Base-by-base conservation (phyloP, 1,140 invertebrate genomes). In the Calephelis nemesis region DNA sequence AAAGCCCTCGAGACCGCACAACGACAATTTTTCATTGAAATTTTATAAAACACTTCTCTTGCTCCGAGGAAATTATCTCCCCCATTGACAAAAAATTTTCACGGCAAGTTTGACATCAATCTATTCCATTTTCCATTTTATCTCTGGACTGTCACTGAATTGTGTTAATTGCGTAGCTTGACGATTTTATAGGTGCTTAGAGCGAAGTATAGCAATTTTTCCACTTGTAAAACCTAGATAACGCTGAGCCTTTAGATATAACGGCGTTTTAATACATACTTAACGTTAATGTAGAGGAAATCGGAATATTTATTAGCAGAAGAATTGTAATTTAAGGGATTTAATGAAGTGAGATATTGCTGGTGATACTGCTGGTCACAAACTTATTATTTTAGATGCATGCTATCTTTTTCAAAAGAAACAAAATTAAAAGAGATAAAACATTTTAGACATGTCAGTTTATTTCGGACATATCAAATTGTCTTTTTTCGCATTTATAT, bases 41-140 rank as follows among this genome's bases (percentile, higher is more conserved):
- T 88, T 88, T 88, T 82, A 83, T 88, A 85, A 85, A 89, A 88
- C 81, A 87, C 81, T 82, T 74, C 78, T 79, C 75, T 80, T 81
- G 78, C 79, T 79, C 68, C 71, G 80, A 83, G 78, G 75, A 88
- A 89, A 89, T 89, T 91, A 88, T 89, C 87, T 87, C 81, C 83
- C 83, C 83, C 87, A 89, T 91, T 88, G 88, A 88, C 85, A 87
- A 85, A 87, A 85, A 87, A 88, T 90, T 88, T 89, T 88, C 85
- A 87, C 84, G 76, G 84, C 78, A 86, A 91, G 87, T 88, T 89
- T 89, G 87, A 87, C 88, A 89, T 89, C 85, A 88, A 89, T 91
- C 87, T 83, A 88, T 88, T 90, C 87, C 75, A 81, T 88, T 84
- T 82, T 76, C 69, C 79, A 83, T 78, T 87, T 88, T 88, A 90